phyloP scores from a whole-genome alignment of 2,797 vertebrate species.

The Sebastes flavidus region DNA sequence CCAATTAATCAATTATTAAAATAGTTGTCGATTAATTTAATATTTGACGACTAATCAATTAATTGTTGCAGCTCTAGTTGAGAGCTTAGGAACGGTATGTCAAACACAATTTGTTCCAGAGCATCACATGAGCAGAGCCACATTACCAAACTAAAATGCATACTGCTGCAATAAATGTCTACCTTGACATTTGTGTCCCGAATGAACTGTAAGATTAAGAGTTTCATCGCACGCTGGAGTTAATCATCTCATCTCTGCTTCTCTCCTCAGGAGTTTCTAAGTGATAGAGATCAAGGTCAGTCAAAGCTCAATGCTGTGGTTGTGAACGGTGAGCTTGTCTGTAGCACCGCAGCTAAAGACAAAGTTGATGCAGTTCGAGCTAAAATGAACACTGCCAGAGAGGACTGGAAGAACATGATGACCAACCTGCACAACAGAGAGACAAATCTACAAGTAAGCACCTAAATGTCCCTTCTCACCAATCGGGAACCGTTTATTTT shows the following conservation, averaged over 20 bases:
- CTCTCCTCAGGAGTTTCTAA: constrained; percentile 87
- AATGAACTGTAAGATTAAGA: background rate
- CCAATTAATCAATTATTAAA: too few relatives aligned
- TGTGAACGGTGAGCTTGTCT: constrained; percentile 87
- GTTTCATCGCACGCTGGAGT: background rate
- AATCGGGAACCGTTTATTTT: background rate
- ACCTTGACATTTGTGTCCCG: background rate
- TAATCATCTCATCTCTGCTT: background rate
- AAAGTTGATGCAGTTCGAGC: constrained; percentile 82
- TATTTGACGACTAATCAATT: too few relatives aligned
- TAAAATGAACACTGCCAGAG: constrained; percentile 85
- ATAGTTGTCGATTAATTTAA: too few relatives aligned
- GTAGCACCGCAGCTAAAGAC: constrained; percentile 82
- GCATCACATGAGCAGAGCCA: background rate
- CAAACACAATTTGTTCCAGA: background rate
- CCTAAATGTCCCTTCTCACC: background rate
- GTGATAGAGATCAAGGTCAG: constrained; percentile 88
- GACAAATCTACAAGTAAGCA: constrained; percentile 85
- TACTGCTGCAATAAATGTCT: background rate
- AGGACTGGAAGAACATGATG: constrained; percentile 92
- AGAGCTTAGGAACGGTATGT: background rate
- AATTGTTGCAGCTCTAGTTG: too few relatives aligned
- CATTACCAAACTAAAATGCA: background rate
- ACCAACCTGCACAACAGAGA: constrained; percentile 90
- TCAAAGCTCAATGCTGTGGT: constrained; percentile 86